A percentile compares a stretch with the other conserved stretches of the same genome.
Evolutionary conservation across 2,888 invertebrate species (phyloP).

Genomic region (Catocala nupta): DNA sequence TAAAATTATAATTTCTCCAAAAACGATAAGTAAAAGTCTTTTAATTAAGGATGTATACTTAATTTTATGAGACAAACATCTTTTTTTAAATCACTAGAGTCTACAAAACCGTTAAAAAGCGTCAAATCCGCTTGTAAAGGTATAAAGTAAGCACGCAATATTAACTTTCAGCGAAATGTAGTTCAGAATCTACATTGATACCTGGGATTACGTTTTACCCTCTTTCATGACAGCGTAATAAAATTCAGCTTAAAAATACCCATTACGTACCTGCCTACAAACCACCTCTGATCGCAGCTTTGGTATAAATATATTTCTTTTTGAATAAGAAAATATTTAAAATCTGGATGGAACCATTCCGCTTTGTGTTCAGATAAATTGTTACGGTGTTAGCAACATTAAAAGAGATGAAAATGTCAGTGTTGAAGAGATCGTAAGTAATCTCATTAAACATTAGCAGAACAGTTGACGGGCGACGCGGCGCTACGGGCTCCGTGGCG

Average conservation of each 20-base stretch:
- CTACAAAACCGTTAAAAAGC: conserved; percentile 32
- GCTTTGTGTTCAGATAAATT: conserved; percentile 33
- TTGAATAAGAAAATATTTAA: conserved; percentile 57
- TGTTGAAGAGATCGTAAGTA: conserved; percentile 55
- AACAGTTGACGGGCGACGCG: conserved; percentile 47
- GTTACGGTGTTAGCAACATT: conserved; percentile 34
- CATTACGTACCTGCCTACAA: conserved; percentile 56
- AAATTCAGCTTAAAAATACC: conserved; percentile 86
- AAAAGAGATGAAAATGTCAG: conserved; percentile 45
- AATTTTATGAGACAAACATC: neutral
- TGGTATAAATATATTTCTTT: conserved; percentile 60
- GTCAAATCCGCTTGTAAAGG: conserved; percentile 25
- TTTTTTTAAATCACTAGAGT: conserved; percentile 29
- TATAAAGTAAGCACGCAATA: conserved; percentile 50
- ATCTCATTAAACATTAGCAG: conserved; percentile 73
- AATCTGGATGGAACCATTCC: conserved; percentile 51
- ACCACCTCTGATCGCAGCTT: conserved; percentile 58
- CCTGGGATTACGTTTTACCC: conserved; percentile 83
- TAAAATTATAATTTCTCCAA: no score
- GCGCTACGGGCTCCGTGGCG: conserved; percentile 34
- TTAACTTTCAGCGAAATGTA: conserved; percentile 65
- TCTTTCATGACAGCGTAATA: conserved; percentile 84
- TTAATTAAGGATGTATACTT: neutral
- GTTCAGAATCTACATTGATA: conserved; percentile 75
- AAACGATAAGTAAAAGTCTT: neutral